These are phyloP conservation scores for Luscinia luscinia DNA, from an alignment of 2,797 vertebrate species.

Conservation along the genomic window DNA sequence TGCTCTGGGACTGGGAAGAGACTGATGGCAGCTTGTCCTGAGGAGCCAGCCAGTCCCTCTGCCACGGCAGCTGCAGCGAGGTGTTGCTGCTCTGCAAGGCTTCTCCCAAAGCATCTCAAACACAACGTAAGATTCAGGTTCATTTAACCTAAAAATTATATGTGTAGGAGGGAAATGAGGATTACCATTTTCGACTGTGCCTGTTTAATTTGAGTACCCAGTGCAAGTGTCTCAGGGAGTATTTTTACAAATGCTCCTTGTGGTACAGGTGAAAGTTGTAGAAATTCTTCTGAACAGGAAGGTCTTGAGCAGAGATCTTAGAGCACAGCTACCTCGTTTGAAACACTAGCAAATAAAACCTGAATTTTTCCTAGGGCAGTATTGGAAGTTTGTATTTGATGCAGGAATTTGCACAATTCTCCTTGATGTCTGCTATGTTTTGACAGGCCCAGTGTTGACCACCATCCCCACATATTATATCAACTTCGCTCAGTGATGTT, in stretches of 20 bases:
- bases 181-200: background rate
- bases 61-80: background rate
- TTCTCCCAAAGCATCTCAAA: background rate
- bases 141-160: background rate
- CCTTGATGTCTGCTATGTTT: background rate
- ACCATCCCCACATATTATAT: background rate
- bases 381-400: background rate
- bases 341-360: background rate
- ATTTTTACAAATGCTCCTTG: background rate
- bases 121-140: background rate
- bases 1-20: background rate
- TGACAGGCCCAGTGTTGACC: background rate
- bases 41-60: background rate
- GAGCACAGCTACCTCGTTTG: background rate
- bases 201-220: background rate
- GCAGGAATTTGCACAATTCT: background rate
- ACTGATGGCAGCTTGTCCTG: background rate
- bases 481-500: background rate
- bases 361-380: background rate
- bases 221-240: accelerated
- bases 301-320: background rate
- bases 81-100: background rate
- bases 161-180: background rate
- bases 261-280: background rate
- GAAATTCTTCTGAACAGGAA: background rate